Percentiles rank a stretch among this genome's conserved stretches.
phyloP scores from a whole-genome alignment of 2,797 vertebrate genomes.

The Sebastolobus altivelis region DNA sequence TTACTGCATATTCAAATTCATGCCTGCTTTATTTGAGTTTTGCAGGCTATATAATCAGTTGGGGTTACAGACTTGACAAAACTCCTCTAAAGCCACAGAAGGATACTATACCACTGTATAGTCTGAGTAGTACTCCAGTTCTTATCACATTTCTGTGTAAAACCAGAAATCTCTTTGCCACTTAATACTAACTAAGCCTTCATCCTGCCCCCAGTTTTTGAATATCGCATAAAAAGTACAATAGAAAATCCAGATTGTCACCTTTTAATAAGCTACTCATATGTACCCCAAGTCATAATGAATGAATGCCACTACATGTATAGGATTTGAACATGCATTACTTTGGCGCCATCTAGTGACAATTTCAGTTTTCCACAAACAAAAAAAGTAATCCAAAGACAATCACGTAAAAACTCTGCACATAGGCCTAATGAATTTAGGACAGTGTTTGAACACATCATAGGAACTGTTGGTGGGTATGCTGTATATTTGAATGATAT shows the following conservation, averaged over 20 bases:
- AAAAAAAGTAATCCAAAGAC: neutral
- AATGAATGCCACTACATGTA: neutral
- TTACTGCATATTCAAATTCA: no score
- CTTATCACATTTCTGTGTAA: neutral
- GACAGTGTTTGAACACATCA: neutral
- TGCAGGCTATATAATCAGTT: no score
- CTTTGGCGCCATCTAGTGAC: slow-evolving; percentile 16
- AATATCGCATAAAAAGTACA: neutral
- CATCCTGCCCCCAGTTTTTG: neutral
- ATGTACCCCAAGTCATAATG: neutral
- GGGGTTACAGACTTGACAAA: neutral
- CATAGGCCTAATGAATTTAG: neutral
- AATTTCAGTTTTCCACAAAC: neutral
- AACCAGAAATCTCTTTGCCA: neutral
- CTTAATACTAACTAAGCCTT: neutral
- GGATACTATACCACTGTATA: neutral
- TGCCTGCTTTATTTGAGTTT: no score
- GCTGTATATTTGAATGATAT: neutral
- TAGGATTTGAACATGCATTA: neutral
- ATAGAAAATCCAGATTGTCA: neutral
- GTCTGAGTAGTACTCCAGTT: neutral
- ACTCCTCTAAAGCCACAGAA: neutral
- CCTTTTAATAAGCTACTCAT: neutral
- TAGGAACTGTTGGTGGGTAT: neutral
- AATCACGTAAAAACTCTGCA: neutral